Evolutionary conservation across 2,888 invertebrate genomes (phyloP).

Genomic region (Calameuta filiformis): DNA sequence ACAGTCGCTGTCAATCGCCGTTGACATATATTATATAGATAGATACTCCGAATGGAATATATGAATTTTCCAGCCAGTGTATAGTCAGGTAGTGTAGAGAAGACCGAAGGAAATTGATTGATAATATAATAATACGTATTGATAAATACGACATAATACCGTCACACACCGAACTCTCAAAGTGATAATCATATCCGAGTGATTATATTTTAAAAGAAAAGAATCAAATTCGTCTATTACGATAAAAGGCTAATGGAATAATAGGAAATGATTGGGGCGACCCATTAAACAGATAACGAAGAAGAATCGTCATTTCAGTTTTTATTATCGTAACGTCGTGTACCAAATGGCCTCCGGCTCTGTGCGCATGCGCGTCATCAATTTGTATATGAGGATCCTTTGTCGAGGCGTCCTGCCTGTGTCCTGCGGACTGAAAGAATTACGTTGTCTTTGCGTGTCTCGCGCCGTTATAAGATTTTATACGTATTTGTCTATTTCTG

Average conservation of each 20-base stretch:
- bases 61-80: not conserved
- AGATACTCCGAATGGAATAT: not conserved
- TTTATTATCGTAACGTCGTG: not conserved
- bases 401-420: not conserved
- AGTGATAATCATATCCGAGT: conserved; percentile 35
- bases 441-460: not conserved
- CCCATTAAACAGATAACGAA: not conserved
- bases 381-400: not conserved
- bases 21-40: not conserved
- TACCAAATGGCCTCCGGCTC: not conserved
- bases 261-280: conserved; percentile 2
- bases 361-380: not conserved
- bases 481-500: not conserved
- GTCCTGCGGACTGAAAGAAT: not conserved
- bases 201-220: conserved; percentile 28
- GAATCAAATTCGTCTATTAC: conserved; percentile 25
- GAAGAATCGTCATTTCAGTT: not conserved
- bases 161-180: conserved; percentile 27
- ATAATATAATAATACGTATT: not conserved
- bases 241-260: conserved; percentile 14
- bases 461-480: not conserved
- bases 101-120: not conserved
- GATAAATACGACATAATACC: conserved; percentile 12
- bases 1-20: not conserved
- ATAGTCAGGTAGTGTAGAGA: not conserved